These are phyloP conservation scores for Protobothrops flavoviridis DNA, from an alignment of 2,113 vertebrate species.

Conservation along the genomic window DNA sequence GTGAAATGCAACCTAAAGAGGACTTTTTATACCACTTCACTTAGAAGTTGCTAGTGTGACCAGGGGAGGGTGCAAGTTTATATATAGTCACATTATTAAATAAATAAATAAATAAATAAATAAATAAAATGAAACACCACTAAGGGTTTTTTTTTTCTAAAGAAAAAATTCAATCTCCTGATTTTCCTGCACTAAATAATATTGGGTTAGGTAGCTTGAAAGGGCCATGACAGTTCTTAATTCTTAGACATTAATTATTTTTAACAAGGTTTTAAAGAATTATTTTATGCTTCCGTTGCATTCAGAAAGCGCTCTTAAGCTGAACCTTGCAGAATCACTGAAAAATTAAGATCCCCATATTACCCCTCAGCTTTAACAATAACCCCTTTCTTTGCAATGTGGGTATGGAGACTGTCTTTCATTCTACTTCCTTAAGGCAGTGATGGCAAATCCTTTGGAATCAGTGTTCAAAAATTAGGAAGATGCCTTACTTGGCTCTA, in stretches of 20 bases:
- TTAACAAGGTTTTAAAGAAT: not conserved
- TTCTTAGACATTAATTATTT: not conserved
- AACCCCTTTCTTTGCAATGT: not conserved
- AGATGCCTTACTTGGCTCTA: not conserved
- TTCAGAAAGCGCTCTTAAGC: not conserved
- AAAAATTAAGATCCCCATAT: not conserved
- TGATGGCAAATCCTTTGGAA: not conserved
- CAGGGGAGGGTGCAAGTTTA: fast-evolving
- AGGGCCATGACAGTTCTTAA: not conserved
- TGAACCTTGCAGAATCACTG: not conserved
- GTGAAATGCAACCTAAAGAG: not conserved
- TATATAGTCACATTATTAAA: no score
- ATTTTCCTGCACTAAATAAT: not conserved
- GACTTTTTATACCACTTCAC: not conserved
- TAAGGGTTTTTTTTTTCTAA: not conserved
- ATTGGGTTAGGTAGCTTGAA: not conserved
- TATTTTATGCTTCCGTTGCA: not conserved
- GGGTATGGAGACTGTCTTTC: not conserved
- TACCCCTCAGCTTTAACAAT: not conserved
- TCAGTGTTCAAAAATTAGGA: not conserved
- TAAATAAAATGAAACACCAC: not conserved
- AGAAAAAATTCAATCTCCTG: not conserved
- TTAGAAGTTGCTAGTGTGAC: not conserved
- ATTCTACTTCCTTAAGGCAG: not conserved
- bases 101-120: not conserved